Base-by-base conservation (phyloP, 1,140 invertebrate genomes). In the Spodoptera litura region DNA sequence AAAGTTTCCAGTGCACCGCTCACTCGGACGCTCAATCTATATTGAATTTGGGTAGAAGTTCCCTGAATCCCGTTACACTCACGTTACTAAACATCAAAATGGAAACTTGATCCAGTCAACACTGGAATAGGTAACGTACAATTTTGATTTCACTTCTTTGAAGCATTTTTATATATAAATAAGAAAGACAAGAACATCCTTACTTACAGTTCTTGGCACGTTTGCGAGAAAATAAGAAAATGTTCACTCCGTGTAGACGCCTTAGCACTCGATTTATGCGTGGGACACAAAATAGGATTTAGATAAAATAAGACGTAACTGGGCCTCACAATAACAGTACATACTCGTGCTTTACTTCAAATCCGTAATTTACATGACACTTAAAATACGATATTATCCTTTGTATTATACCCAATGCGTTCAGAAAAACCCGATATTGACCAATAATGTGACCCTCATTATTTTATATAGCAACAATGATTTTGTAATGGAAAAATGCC, bases 161-260 rank as follows among this genome's bases (percentile, higher is more conserved):
- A 70, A 68, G 15, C 49, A 66, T 75, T 78, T 71, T 81, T 74
- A 49, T 74, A 53, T 52, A 75, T 81, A 81, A 78, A 70, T 82
- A 83, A 81, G 49, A 85, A 88, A 81, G 78, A 78, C 81, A 78
- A 83, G 74, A 80, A 83, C 76, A 83, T 81, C 74, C 83, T 79
- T 87, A 90, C 90, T 93, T 93, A 93, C 89, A 89, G 90, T 93
- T 91, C 91, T 88, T 88, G 90, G 92, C 92, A 93, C 91, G 92
- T 91, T 86, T 92, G 83, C 84, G 81, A 87, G 87, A 87, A 91
- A 92, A 92, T 92, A 93, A 91, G 89, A 91, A 91, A 91, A 92
- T 92, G 88, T 90, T 92, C 92, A 91, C 90, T 90, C 92, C 89
- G 83, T 89, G 83, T 88, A 89, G 76, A 77, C 89, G 90, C 88